These are phyloP conservation scores for Drosophila nannoptera DNA, from an alignment of 1,140 invertebrate species.

Conservation along the genomic window DNA sequence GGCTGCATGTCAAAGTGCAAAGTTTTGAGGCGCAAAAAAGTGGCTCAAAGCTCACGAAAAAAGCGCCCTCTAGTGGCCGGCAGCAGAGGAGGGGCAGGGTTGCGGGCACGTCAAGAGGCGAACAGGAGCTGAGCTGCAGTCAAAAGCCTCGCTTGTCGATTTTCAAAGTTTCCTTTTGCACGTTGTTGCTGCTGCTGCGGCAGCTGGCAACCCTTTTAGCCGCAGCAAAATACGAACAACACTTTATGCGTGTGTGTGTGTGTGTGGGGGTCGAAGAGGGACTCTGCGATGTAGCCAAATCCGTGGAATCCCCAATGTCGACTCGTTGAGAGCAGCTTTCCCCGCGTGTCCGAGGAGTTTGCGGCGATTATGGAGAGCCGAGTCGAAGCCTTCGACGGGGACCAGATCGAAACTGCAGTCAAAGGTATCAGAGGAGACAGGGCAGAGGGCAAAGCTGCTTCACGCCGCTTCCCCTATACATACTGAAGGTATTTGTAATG, in stretches of 20 bases:
- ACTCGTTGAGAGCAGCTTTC: too few relatives aligned
- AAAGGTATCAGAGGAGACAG: too few relatives aligned
- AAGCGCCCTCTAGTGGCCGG: constrained; percentile 3
- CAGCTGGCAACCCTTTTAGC: constrained; percentile 66
- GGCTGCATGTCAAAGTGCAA: constrained; percentile 74
- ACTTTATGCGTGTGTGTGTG: constrained; percentile 13
- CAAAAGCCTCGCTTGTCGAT: constrained; percentile 70
- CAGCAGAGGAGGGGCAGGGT: background rate
- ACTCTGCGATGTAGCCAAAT: too few relatives aligned
- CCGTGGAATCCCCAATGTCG: too few relatives aligned
- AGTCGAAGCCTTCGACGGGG: too few relatives aligned
- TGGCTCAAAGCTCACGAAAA: constrained; percentile 46
- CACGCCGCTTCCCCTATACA: too few relatives aligned
- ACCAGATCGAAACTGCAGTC: too few relatives aligned
- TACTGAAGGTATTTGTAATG: too few relatives aligned
- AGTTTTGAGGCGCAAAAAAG: constrained; percentile 66
- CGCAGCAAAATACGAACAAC: constrained; percentile 46
- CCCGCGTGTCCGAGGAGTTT: too few relatives aligned
- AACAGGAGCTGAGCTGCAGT: constrained; percentile 49
- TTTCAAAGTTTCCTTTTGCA: constrained; percentile 41
- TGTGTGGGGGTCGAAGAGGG: constrained; percentile 18
- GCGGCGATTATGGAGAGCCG: too few relatives aligned
- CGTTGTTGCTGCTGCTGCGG: constrained; percentile 21
- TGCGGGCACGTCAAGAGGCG: background rate
- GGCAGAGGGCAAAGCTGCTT: too few relatives aligned